A percentile compares a stretch with the other conserved stretches of the same genome.
These are phyloP conservation scores for Stichopus chloronotus DNA, from an alignment of 35 echinoderm and acorn worm genomes.

Conservation along the genomic window DNA sequence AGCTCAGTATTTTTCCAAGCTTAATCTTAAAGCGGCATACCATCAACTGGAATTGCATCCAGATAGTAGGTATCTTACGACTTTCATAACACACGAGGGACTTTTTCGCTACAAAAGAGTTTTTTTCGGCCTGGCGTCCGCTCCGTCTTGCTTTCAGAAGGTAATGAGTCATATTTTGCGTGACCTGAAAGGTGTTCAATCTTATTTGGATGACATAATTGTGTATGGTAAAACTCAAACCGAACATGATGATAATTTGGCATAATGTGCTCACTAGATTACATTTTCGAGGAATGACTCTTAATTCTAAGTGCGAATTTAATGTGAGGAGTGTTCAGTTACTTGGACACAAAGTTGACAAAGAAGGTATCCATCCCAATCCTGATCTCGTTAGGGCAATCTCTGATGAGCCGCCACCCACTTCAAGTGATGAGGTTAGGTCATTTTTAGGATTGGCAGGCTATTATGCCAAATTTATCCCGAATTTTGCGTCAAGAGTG, in stretches of 20 bases:
- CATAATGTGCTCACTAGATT: slow-evolving; percentile 5
- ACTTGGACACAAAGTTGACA: slow-evolving; percentile 17
- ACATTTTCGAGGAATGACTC: not conserved
- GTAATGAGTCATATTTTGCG: not conserved
- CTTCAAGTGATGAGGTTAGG: not conserved
- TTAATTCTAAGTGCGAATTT: slow-evolving; percentile 46
- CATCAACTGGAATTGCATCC: slow-evolving; percentile 1
- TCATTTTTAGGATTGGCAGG: not conserved
- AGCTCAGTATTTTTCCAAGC: not conserved
- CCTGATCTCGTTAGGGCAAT: slow-evolving; percentile 20
- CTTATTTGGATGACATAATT: no score
- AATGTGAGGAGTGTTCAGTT: slow-evolving; percentile 9
- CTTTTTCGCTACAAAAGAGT: not conserved
- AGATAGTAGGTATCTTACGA: not conserved
- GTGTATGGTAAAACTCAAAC: not conserved
- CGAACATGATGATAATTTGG: slow-evolving; percentile 14
- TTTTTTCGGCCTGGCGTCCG: not conserved
- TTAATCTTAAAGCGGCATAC: not conserved
- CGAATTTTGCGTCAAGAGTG: not conserved
- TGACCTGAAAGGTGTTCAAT: no score
- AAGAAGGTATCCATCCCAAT: not conserved
- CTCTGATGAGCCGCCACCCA: not conserved
- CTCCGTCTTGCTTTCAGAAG: slow-evolving; percentile 31
- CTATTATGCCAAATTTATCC: not conserved
- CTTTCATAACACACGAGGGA: slow-evolving; percentile 10